These are phyloP conservation scores for Orestias chungarensis DNA, from an alignment of 2,797 vertebrate genomes.

Conservation along the genomic window DNA sequence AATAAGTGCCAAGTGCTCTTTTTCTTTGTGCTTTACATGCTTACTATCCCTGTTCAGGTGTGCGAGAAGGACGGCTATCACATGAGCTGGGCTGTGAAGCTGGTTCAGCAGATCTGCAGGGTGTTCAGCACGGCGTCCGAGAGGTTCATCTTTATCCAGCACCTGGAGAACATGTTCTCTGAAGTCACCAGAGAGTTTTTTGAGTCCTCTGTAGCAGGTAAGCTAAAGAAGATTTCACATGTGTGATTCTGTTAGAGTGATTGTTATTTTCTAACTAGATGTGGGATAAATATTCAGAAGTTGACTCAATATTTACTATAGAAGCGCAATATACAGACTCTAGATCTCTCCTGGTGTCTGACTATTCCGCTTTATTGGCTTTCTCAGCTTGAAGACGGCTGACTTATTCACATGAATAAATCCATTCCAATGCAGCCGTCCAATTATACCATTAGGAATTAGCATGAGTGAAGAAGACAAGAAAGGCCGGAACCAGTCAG, in stretches of 20 bases:
- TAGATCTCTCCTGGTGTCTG: neutral
- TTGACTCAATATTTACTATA: neutral
- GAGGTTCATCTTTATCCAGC: conserved; percentile 83
- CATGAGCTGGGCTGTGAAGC: conserved; percentile 88
- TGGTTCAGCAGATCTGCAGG: conserved; percentile 86
- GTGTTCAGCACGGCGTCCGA: conserved; percentile 77
- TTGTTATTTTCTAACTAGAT: neutral
- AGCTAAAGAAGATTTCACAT: conserved; percentile 31
- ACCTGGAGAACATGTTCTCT: conserved; percentile 84
- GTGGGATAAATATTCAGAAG: neutral
- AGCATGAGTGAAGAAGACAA: conserved; percentile 2
- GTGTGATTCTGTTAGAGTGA: neutral
- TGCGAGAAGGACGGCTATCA: conserved; percentile 90
- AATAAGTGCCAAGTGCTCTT: neutral
- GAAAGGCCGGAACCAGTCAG: conserved; percentile 1
- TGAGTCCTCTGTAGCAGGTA: conserved; percentile 80
- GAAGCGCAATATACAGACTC: no score
- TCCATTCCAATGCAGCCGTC: neutral
- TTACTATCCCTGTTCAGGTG: conserved; percentile 74
- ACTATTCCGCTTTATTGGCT: neutral
- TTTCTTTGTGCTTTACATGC: no score
- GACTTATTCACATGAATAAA: conserved; percentile 15
- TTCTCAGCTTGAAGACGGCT: neutral
- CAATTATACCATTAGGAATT: conserved; percentile 6
- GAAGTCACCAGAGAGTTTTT: conserved; percentile 81